phyloP scores from a whole-genome alignment of 2,113 vertebrate species.

The Panthera tigris region DNA sequence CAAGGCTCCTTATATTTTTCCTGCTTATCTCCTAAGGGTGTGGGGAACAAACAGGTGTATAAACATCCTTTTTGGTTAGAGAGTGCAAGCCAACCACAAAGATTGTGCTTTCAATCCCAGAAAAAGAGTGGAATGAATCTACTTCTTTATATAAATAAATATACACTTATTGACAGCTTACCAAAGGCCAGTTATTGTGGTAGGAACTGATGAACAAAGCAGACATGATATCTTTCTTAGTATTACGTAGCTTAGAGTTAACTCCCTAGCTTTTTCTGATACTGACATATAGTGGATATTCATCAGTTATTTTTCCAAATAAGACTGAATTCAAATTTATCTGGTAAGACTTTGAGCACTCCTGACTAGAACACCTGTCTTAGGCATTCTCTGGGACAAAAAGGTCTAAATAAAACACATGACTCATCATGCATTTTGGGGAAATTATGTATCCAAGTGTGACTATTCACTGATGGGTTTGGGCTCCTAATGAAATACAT shows the following conservation, averaged over 20 bases:
- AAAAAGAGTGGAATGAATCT: not conserved
- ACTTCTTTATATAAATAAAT: not conserved
- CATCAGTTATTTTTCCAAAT: not conserved
- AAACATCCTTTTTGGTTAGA: not conserved
- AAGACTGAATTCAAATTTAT: not conserved
- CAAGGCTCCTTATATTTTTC: not conserved
- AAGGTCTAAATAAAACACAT: not conserved
- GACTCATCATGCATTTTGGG: not conserved
- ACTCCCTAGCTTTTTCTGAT: not conserved
- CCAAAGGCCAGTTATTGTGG: not conserved
- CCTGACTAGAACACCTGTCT: not conserved
- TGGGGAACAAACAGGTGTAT: not conserved
- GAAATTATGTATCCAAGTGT: not conserved
- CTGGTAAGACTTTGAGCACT: not conserved
- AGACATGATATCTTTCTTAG: not conserved
- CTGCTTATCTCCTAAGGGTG: not conserved
- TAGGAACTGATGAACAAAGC: not conserved
- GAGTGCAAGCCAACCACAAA: not conserved
- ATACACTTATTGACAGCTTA: not conserved
- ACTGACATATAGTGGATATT: not conserved
- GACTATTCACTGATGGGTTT: not conserved
- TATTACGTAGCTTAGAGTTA: not conserved
- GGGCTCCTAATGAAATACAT: not conserved
- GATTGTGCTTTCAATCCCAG: not conserved
- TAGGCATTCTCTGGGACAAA: not conserved